These are phyloP conservation scores for Drosophila ananassae DNA, from an alignment of 1,140 invertebrate genomes.

Conservation along the genomic window DNA sequence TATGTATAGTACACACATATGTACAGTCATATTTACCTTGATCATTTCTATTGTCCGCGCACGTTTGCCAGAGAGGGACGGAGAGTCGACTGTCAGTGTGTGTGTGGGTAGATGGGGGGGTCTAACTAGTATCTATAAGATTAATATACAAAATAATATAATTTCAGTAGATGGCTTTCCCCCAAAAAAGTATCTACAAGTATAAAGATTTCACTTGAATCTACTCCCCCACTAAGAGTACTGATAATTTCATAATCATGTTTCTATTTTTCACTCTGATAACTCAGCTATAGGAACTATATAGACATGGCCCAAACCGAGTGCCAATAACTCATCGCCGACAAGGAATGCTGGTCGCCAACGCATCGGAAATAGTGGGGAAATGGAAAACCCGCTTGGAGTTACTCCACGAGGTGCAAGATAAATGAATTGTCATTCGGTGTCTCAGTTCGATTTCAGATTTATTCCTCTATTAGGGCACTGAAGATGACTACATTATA, in stretches of 20 bases:
- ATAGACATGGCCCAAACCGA: slow-evolving; percentile 33
- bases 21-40: slow-evolving; percentile 44
- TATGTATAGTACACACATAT: slow-evolving; percentile 16
- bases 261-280: slow-evolving; percentile 76
- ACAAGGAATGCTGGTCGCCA: slow-evolving; percentile 61
- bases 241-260: slow-evolving; percentile 79
- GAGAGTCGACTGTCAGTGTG: slow-evolving; percentile 2
- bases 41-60: slow-evolving; percentile 72
- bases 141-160: neutral
- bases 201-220: neutral
- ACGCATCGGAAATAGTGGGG: slow-evolving; percentile 13
- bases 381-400: slow-evolving; percentile 34
- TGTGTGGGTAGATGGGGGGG: slow-evolving; percentile 43
- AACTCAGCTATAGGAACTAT: slow-evolving; percentile 37
- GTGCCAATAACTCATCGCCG: slow-evolving; percentile 66
- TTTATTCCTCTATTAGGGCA: slow-evolving; percentile 40
- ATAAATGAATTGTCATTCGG: slow-evolving; percentile 77
- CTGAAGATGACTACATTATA: slow-evolving; percentile 36
- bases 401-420: slow-evolving; percentile 43
- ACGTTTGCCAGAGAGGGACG: slow-evolving; percentile 31
- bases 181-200: neutral
- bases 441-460: slow-evolving; percentile 14
- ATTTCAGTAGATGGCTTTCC: neutral
- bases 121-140: neutral
- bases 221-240: neutral